A percentile compares a stretch with the other conserved stretches of the same genome.
Conservation (phyloP, 2,888 invertebrate genomes). For the Callyntrura sp. region DNA sequence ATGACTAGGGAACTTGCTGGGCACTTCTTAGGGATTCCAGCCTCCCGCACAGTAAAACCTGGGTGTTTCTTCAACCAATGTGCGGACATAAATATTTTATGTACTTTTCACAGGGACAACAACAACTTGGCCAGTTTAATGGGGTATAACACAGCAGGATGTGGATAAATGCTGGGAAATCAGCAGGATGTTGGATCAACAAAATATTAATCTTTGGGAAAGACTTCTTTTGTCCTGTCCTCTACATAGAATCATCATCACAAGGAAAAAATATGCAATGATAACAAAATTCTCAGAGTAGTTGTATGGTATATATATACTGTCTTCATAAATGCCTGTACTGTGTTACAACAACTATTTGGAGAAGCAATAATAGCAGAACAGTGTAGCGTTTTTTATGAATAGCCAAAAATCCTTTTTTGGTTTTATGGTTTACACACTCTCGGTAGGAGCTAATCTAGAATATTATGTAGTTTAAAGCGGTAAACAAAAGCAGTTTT, state of each 20-base stretch:
- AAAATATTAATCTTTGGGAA: conserved; percentile 83
- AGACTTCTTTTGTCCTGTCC: conserved; percentile 77
- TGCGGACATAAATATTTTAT: conserved; percentile 79
- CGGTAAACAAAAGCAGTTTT: conserved; percentile 65
- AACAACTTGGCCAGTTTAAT: conserved; percentile 79
- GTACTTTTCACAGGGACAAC: conserved; percentile 79
- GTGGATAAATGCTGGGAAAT: conserved; percentile 81
- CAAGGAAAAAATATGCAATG: conserved; percentile 19
- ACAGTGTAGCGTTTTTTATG: not conserved
- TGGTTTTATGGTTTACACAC: conserved; percentile 78
- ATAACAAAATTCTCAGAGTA: not conserved
- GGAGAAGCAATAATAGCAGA: not conserved
- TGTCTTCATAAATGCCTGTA: not conserved
- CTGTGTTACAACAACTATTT: not conserved
- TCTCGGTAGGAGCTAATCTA: conserved; percentile 75
- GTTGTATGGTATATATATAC: not conserved
- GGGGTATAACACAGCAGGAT: conserved; percentile 82
- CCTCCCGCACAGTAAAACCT: conserved; percentile 77
- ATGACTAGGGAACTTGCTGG: conserved; percentile 69
- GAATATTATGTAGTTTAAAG: conserved; percentile 61
- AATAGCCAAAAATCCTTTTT: conserved; percentile 48
- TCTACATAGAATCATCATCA: conserved; percentile 53
- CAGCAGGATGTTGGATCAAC: conserved; percentile 83
- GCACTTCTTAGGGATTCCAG: conserved; percentile 77
- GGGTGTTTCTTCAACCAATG: conserved; percentile 78